Conservation (phyloP, 1,140 invertebrate species). For the Odontomachus brunneus region DNA sequence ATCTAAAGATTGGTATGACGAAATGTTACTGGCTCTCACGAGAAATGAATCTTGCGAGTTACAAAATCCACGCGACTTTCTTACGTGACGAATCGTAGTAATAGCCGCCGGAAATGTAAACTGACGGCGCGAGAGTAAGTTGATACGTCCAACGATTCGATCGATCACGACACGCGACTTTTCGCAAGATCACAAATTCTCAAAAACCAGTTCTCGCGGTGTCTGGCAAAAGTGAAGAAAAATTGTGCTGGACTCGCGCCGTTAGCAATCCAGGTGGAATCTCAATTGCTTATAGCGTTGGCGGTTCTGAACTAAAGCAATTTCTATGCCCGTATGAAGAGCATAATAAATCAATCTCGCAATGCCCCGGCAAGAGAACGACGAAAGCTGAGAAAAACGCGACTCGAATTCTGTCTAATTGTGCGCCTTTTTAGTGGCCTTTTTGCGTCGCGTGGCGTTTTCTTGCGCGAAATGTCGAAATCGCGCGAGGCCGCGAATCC, state of each 20-base stretch:
- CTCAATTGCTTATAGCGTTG: neutral
- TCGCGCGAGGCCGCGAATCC: too few species aligned
- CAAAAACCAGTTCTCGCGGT: conserved; percentile 10
- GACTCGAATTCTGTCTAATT: conserved; percentile 20
- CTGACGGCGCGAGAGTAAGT: conserved; percentile 55
- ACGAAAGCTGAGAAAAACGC: neutral
- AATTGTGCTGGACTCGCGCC: neutral
- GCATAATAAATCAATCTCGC: conserved; percentile 25
- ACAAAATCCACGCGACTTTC: conserved; percentile 63
- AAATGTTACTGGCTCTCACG: conserved; percentile 43
- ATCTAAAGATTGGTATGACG: conserved; percentile 33
- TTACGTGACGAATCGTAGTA: conserved; percentile 58
- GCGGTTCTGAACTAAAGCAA: neutral
- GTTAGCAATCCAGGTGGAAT: neutral
- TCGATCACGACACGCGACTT: conserved; percentile 25
- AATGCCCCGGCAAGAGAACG: neutral
- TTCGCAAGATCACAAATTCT: conserved; percentile 27
- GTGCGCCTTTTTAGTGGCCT: neutral
- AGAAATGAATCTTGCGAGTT: conserved; percentile 55
- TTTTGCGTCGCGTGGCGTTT: neutral
- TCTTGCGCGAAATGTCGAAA: too few species aligned
- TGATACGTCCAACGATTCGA: conserved; percentile 6
- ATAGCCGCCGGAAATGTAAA: conserved; percentile 65
- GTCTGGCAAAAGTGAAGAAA: neutral
- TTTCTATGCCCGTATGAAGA: neutral